Percentiles rank a stretch among this genome's conserved stretches.
Conservation (phyloP, 23 tunicate genomes). For the Clavelina lepadiformis region DNA sequence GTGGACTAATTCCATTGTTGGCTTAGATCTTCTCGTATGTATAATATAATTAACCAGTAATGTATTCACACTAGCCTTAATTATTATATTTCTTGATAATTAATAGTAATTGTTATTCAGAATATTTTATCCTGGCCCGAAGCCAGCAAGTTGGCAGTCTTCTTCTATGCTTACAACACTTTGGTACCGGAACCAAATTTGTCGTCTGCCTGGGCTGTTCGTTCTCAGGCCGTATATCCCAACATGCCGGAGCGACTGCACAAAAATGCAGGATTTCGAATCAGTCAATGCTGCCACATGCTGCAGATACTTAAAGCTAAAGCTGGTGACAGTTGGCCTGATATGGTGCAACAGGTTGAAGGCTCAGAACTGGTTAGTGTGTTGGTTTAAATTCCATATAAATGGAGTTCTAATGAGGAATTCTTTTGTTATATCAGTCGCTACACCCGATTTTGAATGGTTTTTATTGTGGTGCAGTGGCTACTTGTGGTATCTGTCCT, state of each 20-base stretch:
- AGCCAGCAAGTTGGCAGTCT: slow-evolving; percentile 13
- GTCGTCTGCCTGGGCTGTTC: slow-evolving; percentile 54
- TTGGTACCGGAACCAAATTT: slow-evolving; percentile 28
- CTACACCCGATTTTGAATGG: no score
- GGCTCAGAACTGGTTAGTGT: neutral
- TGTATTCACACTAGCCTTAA: no score
- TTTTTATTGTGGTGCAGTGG: no score
- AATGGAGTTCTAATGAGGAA: no score
- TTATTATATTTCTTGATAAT: neutral
- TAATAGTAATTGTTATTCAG: slow-evolving; percentile 19
- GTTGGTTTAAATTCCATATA: no score
- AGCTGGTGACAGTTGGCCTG: neutral
- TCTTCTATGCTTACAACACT: slow-evolving; percentile 43
- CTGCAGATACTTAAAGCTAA: slow-evolving; percentile 24
- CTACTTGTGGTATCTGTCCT: no score
- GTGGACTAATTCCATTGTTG: no score
- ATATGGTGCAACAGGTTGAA: neutral
- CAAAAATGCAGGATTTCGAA: slow-evolving; percentile 40
- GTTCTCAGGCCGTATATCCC: slow-evolving; percentile 15
- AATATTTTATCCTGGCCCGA: slow-evolving; percentile 33
- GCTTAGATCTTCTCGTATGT: no score
- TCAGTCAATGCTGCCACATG: slow-evolving; percentile 75
- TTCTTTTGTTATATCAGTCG: no score
- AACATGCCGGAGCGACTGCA: slow-evolving; percentile 36
- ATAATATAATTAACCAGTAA: no score